A percentile compares a stretch with the other conserved stretches of the same genome.
phyloP scores from a whole-genome alignment of 1,140 invertebrate species.

The Antheraea mylitta region DNA sequence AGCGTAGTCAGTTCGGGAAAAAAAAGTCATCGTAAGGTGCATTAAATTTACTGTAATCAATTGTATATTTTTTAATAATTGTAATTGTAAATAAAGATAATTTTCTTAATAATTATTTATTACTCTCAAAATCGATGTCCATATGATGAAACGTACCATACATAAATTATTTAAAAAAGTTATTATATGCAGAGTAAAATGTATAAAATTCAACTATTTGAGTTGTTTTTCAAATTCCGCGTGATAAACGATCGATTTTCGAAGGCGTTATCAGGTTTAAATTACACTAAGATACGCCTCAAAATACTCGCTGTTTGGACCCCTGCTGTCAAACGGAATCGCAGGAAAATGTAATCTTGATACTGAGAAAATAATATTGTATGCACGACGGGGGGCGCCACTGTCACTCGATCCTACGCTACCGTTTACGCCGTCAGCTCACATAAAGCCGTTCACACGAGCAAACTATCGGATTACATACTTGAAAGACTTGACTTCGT shows the following conservation, averaged over 20 bases:
- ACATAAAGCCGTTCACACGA: constrained; percentile 38
- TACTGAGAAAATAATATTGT: constrained; percentile 27
- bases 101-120: too few relatives aligned
- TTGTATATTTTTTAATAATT: too few relatives aligned
- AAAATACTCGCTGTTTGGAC: constrained; percentile 10
- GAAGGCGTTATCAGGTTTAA: constrained; percentile 13
- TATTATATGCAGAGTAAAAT: too few relatives aligned
- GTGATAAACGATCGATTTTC: constrained; percentile 2
- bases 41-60: too few relatives aligned
- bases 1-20: too few relatives aligned
- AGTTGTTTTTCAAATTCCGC: neutral
- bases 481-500: constrained; percentile 55
- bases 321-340: constrained; percentile 24
- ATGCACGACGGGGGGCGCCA: constrained; percentile 54
- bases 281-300: constrained; percentile 11
- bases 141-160: too few relatives aligned
- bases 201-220: too few relatives aligned
- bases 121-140: too few relatives aligned
- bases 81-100: too few relatives aligned
- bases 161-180: too few relatives aligned
- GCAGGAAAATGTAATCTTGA: constrained; percentile 25
- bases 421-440: constrained; percentile 61
- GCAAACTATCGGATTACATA: constrained; percentile 56
- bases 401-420: constrained; percentile 60
- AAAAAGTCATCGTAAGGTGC: too few relatives aligned